phyloP scores from a whole-genome alignment of 2,888 invertebrate genomes.

The Sphinx pinastri region DNA sequence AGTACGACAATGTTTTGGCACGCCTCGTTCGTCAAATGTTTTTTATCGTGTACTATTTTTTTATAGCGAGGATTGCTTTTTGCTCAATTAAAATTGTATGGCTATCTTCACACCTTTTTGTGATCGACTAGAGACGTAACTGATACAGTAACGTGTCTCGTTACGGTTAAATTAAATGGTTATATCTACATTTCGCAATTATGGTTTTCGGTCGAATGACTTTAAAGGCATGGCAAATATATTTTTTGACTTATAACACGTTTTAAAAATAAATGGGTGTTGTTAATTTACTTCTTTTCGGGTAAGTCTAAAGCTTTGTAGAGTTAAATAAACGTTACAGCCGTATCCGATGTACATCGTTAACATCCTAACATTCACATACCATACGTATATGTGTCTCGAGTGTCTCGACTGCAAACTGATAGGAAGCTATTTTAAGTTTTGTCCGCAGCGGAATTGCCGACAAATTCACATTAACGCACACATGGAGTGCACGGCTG shows the following conservation, averaged over 20 bases:
- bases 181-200: conserved; percentile 15
- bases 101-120: conserved; percentile 18
- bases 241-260: background rate
- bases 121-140: background rate
- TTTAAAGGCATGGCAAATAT: background rate
- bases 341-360: conserved; percentile 10
- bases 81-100: conserved; percentile 3
- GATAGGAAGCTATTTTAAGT: conserved; percentile 33
- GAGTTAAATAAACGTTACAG: background rate
- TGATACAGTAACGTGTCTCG: conserved; percentile 6
- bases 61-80: background rate
- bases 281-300: background rate
- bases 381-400: conserved; percentile 15
- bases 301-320: background rate
- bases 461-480: conserved; percentile 48
- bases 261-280: background rate
- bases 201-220: background rate
- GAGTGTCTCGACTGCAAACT: conserved; percentile 22
- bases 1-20: conserved; percentile 39
- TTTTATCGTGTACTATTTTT: background rate
- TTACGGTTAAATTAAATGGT: conserved; percentile 11
- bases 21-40: conserved; percentile 37
- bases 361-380: conserved; percentile 10
- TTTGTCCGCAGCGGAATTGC: conserved; percentile 41
- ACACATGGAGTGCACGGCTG: conserved; percentile 51